phyloP scores from a whole-genome alignment of 2,797 vertebrate species.

The Helostoma temminkii region DNA sequence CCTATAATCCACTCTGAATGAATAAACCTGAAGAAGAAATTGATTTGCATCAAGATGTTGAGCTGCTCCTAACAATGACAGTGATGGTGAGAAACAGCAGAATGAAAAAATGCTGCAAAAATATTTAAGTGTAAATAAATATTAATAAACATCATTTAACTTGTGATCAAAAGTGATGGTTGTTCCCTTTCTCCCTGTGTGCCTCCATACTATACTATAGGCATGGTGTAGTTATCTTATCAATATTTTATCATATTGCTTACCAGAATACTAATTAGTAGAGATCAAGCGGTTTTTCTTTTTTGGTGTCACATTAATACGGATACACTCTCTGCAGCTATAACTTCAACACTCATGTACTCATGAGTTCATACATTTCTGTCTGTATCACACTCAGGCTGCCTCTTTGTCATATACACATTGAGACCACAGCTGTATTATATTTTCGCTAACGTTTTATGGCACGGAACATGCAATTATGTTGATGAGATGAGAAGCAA shows the following conservation, averaged over 20 bases:
- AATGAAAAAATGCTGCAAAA: background rate
- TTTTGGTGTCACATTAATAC: conserved; percentile 46
- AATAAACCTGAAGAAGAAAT: too few species aligned
- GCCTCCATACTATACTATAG: conserved; percentile 5
- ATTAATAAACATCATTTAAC: background rate
- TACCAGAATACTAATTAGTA: conserved; percentile 72
- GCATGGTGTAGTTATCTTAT: conserved; percentile 54
- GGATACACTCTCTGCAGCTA: background rate
- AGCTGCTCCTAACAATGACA: background rate
- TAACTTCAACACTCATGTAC: background rate
- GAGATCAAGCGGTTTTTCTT: conserved; percentile 69
- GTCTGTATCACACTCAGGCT: background rate
- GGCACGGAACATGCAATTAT: conserved; percentile 18
- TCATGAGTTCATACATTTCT: background rate
- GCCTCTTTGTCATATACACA: background rate
- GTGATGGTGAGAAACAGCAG: background rate
- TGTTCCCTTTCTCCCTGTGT: conserved; percentile 7
- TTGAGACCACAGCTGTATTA: background rate
- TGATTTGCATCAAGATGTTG: too few species aligned
- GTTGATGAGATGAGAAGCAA: conserved; percentile 29
- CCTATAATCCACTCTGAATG: too few species aligned
- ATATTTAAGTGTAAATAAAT: background rate
- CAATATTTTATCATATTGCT: conserved; percentile 76
- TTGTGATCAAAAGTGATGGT: background rate
- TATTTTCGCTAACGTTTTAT: conserved; percentile 37